These are phyloP conservation scores for Tragelaphus strepsiceros DNA, from an alignment of 2,113 vertebrate species.

Conservation along the genomic window DNA sequence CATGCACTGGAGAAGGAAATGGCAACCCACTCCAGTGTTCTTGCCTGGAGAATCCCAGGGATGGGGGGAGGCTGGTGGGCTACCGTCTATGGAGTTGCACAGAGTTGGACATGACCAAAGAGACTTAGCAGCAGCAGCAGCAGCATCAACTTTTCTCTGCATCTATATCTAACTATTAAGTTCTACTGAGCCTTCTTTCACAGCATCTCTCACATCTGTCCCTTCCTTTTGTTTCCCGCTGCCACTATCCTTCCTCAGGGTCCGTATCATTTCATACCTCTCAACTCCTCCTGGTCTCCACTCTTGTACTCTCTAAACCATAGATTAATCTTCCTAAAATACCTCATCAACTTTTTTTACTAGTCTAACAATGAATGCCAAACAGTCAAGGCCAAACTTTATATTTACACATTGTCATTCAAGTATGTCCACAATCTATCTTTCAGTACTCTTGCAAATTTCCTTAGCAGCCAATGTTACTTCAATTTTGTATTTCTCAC, in stretches of 20 bases:
- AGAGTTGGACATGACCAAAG: too few relatives aligned
- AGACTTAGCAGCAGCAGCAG: too few relatives aligned
- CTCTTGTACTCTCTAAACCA: not conserved
- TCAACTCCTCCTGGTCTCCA: not conserved
- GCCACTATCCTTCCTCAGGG: not conserved
- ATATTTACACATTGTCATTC: not conserved
- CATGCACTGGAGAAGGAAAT: too few relatives aligned
- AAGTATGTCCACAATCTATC: conserved; percentile 12
- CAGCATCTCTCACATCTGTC: not conserved
- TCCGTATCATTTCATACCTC: not conserved
- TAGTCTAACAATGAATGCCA: not conserved
- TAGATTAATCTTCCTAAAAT: not conserved
- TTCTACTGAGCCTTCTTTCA: not conserved
- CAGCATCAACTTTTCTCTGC: not conserved
- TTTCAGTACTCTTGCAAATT: not conserved
- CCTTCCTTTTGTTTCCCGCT: not conserved
- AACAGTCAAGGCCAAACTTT: not conserved
- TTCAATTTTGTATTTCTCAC: not conserved
- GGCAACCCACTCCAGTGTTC: too few relatives aligned
- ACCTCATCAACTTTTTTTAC: not conserved
- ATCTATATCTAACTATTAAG: not conserved
- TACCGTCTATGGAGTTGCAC: too few relatives aligned
- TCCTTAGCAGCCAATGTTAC: not conserved
- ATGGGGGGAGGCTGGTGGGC: too few relatives aligned
- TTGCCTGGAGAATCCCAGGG: too few relatives aligned